Base-by-base conservation (phyloP, 2,888 invertebrate species). In the Drosophila pegasa region DNA sequence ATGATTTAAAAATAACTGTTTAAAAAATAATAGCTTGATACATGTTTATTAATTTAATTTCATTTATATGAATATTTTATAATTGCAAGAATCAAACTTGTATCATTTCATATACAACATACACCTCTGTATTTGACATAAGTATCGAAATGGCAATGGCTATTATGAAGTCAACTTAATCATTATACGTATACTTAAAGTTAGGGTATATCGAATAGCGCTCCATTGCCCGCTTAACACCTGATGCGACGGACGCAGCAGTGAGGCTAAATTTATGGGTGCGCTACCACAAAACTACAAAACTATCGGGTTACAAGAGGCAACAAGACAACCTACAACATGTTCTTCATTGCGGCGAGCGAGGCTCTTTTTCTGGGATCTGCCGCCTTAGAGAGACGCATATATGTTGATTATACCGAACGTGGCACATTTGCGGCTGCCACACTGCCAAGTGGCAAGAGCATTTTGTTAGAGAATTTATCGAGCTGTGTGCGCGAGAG, bases 271-370 rank as follows among this genome's bases (percentile, higher is more conserved):
- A 86, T 86, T 86, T 89, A 86, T 86, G 89, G 89, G 86, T 86
- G 87, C 88, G 85, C 89, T 86, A 89, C 89, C 84, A 86, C 88
- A 89, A 89, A 89, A 83, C 81, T 87, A 88, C 89, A 87, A 85
- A 84, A 85, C 89, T 89, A 85, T 89, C 88, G 69, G 64, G 86
- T 88, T 88, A 89, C 86, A 89, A 75, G 86, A 76, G 88, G 82
- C 80, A 88, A 85, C 83, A 81, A 84, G 88, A 89, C 89, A 84
- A 73, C 79, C 82, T 85, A 84, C 84, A 84, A 89, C 88, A 84
- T 84, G 88, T 87, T 85, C 71, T 78, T 60, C 57, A 63, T 51
- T 38, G 56, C 38, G 41, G 37, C 27, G 57, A 43, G 41, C 37
- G 51, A 37, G 54, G 16, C 33, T 50, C 41, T 20, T 29, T 66